Evolutionary conservation across 2,888 invertebrate species (phyloP), one percentile per base, ranked within the genome.

Genomic region (Calameuta pallipes): DNA sequence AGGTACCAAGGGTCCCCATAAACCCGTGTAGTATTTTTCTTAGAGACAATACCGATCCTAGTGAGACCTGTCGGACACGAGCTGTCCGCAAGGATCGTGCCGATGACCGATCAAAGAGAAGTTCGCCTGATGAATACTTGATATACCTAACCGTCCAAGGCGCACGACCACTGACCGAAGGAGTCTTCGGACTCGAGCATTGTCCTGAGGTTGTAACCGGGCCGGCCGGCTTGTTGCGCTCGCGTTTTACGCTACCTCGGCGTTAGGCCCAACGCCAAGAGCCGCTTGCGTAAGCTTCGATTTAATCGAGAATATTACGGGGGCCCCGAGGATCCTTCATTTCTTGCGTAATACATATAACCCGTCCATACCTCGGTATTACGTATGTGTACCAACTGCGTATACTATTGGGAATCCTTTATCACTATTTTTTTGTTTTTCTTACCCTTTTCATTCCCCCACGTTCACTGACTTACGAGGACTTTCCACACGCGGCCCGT

Each of bases 51-150:
- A 9, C 56, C 56, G 56, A 56, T 23, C 56, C 56, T 23, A 56
- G 56, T 12, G 4, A 56, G 56, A 56, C 56, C 15, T 23, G 23
- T 56, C 56, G 56, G 23, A 56, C 56, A 56, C 15, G 15, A 23
- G 23, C 23, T 56, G 56, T 56, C 56, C 30, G 75, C 86, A 85
- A 87, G 88, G 89, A 87, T 90, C 90, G 89, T 89, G 89, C 89
- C 90, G 90, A 89, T 90, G 90, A 90, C 90, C 90, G 89, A 90
- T 90, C 90, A 89, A 88, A 90, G 85, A 87, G 85, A 85, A 86
- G 85, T 86, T 88, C 85, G 89, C 86, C 87, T 84, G 85, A 86
- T 88, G 90, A 90, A 91, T 91, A 89, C 89, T 81, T 82, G 90
- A 91, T 89, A 91, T 89, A 88, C 86, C 87, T 89, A 90, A 90